Evolutionary conservation across 2,797 vertebrate species (phyloP).

Genomic region (Pagetopsis macropterus): DNA sequence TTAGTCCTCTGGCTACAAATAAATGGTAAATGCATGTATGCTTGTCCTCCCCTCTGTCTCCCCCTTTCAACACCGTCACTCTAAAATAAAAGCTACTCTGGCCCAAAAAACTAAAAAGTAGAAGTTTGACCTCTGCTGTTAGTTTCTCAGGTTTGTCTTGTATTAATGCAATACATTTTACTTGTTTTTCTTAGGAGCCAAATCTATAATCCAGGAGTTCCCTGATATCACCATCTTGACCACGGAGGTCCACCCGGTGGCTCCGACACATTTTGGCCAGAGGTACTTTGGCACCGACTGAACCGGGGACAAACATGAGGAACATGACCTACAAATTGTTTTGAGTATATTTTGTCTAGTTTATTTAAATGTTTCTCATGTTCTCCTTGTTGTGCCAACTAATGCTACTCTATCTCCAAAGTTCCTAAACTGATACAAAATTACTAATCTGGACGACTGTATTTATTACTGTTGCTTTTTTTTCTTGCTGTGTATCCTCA

Average conservation of each 20-base stretch:
- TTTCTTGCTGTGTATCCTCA: slow-evolving; percentile 47
- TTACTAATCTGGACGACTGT: slow-evolving; percentile 15
- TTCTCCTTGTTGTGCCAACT: slow-evolving; percentile 72
- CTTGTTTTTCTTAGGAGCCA: slow-evolving; percentile 87
- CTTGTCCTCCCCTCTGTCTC: too few species aligned
- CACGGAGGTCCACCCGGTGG: slow-evolving; percentile 95
- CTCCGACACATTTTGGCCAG: slow-evolving; percentile 97
- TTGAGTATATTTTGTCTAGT: slow-evolving; percentile 47
- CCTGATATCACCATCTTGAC: slow-evolving; percentile 98
- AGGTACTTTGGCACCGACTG: slow-evolving; percentile 97
- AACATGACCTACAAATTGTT: slow-evolving; percentile 47
- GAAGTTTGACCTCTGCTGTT: neutral
- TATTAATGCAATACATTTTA: neutral
- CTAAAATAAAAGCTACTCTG: too few species aligned
- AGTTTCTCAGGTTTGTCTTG: neutral
- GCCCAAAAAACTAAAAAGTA: neutral
- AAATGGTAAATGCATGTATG: neutral
- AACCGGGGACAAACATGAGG: slow-evolving; percentile 55
- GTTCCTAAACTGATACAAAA: slow-evolving; percentile 35
- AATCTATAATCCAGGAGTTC: slow-evolving; percentile 97
- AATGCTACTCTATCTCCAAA: slow-evolving; percentile 41
- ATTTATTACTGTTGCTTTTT: slow-evolving; percentile 50
- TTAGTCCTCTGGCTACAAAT: neutral
- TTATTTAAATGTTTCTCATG: slow-evolving; percentile 56
- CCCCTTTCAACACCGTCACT: too few species aligned